Conservation (phyloP, 2,888 invertebrate species). For the Griposia aprilina region DNA sequence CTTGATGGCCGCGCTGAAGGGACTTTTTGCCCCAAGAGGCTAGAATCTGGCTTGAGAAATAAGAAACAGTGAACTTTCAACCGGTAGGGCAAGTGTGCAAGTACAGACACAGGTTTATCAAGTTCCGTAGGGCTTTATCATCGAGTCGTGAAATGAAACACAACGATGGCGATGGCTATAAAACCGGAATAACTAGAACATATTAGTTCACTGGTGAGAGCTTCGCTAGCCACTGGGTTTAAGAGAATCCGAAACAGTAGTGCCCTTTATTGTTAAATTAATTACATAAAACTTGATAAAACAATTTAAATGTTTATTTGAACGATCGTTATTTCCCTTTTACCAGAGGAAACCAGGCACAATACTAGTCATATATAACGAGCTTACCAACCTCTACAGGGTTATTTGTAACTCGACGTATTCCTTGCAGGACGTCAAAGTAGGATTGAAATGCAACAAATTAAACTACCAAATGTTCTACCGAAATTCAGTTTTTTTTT, state of each 20-base stretch:
- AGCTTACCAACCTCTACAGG: background rate
- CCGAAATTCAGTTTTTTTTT: too few species aligned
- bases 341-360: background rate
- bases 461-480: too few species aligned
- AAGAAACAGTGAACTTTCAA: slow-evolving; percentile 61
- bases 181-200: slow-evolving; percentile 60
- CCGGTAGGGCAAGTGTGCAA: slow-evolving; percentile 32
- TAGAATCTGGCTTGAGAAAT: slow-evolving; percentile 43
- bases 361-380: background rate
- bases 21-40: slow-evolving; percentile 22
- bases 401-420: too few species aligned
- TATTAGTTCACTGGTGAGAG: slow-evolving; percentile 46
- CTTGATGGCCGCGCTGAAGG: slow-evolving; percentile 6
- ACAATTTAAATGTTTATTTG: background rate
- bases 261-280: background rate
- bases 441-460: too few species aligned
- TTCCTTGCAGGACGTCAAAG: too few species aligned
- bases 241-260: slow-evolving; percentile 31
- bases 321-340: background rate
- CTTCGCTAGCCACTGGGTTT: slow-evolving; percentile 31
- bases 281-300: slow-evolving; percentile 5
- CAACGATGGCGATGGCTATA: slow-evolving; percentile 47
- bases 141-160: slow-evolving; percentile 54
- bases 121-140: slow-evolving; percentile 56
- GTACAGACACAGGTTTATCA: slow-evolving; percentile 55